Base-by-base conservation (phyloP, 1,140 invertebrate species). In the Wiebesia pumilae region DNA sequence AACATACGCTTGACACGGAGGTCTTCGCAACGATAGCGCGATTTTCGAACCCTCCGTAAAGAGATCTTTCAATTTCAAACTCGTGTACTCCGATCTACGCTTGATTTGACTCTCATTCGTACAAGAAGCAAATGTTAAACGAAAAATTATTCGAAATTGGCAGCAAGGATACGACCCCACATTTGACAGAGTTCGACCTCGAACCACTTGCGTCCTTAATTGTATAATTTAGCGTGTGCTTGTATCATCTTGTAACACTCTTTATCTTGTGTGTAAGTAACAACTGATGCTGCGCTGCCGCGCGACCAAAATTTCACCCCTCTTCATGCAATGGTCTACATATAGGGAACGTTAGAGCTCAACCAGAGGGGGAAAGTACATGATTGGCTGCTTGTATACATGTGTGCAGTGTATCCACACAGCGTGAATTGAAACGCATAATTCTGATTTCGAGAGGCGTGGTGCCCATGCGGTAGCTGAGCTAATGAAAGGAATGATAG, bases 271-370 rank as follows among this genome's bases (percentile, higher is more conserved):
- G 62, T 62, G 83, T 85, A 65, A 43, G 77, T 80, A 80, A 89
- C 87, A 88, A 89, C 87, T 89, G 88, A 89, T 85, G 83, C 83
- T 85, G 83, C 83, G 83, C 43, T 62, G 77, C 75, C 38, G 62
- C 80, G n/a, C 38, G 10, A 47, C 80, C 19, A 67, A 35, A 58
- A 81, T 54, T 67, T 62, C 12, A 81, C 58, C 35, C 58, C 75
- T 58, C n/a, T n/a, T 30, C 19, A n/a, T 80, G 4, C 58, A 0
- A 16, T 24, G 12, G 12, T 47, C 43, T 54, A 54, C 2, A 54
- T 54, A 16, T 19, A 73, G 3, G 38, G 24, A 71, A 40, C 19
- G 69, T 40, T 24, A 21, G n/a, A 73, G 35, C 33, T 73, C 35
- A 38, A 40, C 35, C 35, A 10, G 40, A 43, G 38, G 43, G 40